Conservation (phyloP, 1,140 invertebrate genomes). For the Rhynchophorus ferrugineus region DNA sequence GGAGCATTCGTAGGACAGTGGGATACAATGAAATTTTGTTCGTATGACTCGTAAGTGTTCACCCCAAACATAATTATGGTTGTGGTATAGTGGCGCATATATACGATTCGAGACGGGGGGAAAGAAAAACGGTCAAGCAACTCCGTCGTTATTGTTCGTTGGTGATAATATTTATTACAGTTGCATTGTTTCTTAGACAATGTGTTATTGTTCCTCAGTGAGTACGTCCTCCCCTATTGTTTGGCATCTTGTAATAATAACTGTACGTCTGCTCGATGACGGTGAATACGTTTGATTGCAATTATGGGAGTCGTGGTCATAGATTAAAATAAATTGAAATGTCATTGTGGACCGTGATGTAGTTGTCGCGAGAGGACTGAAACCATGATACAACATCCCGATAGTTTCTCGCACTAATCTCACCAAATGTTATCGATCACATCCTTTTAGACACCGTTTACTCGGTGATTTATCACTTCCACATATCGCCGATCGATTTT, state of each 20-base stretch:
- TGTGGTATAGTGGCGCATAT: too few species aligned
- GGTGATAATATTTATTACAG: conserved; percentile 14
- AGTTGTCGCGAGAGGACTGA: too few species aligned
- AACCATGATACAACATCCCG: too few species aligned
- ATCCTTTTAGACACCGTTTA: too few species aligned
- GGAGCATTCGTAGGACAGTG: conserved; percentile 17
- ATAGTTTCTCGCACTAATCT: too few species aligned
- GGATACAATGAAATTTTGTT: conserved; percentile 23
- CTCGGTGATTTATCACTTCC: too few species aligned
- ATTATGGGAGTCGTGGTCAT: neutral
- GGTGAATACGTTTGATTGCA: conserved; percentile 4
- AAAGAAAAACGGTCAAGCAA: too few species aligned
- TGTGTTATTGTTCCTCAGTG: conserved; percentile 19
- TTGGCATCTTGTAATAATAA: conserved; percentile 12
- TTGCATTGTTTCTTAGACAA: conserved; percentile 10
- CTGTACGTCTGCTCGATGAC: neutral
- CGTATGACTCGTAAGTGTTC: conserved; percentile 21
- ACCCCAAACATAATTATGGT: too few species aligned
- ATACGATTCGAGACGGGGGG: too few species aligned
- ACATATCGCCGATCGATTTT: too few species aligned
- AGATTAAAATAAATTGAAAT: neutral
- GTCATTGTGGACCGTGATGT: neutral
- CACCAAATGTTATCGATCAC: too few species aligned
- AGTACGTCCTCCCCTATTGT: conserved; percentile 21
- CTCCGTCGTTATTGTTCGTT: conserved; percentile 2